A percentile compares a stretch with the other conserved stretches of the same genome.
These are phyloP conservation scores for Anolis sagrei DNA, from an alignment of 2,113 vertebrate genomes.

Conservation along the genomic window DNA sequence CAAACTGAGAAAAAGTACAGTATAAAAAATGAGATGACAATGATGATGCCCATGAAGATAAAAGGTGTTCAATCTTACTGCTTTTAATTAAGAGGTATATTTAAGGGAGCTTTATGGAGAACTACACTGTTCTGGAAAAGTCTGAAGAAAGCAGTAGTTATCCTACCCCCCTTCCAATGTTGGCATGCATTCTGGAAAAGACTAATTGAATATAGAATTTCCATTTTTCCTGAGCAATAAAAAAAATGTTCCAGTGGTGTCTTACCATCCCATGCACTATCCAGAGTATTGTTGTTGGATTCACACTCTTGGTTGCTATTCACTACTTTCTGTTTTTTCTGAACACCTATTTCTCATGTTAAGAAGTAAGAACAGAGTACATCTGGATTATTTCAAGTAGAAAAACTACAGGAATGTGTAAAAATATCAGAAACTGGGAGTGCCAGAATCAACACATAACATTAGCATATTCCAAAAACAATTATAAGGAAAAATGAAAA, in stretches of 20 bases:
- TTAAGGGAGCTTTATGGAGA: too few species aligned
- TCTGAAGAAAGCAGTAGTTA: too few species aligned
- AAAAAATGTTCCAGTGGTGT: not conserved
- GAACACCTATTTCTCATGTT: not conserved
- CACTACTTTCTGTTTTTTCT: not conserved
- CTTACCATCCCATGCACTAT: not conserved
- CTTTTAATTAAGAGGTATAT: too few species aligned
- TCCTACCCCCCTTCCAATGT: too few species aligned
- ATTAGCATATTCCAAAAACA: constrained; percentile 7
- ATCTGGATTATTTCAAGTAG: not conserved
- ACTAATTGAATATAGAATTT: too few species aligned
- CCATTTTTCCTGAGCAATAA: too few species aligned
- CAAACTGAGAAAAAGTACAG: too few species aligned
- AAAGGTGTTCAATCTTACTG: too few species aligned
- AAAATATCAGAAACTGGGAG: not conserved
- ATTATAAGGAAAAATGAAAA: constrained; percentile 15
- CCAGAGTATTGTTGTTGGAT: not conserved
- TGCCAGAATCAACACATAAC: constrained; percentile 23
- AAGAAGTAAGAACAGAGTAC: not conserved
- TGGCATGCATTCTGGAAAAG: too few species aligned
- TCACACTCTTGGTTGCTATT: not conserved
- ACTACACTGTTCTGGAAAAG: too few species aligned
- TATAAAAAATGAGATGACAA: too few species aligned
- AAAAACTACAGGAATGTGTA: not conserved
- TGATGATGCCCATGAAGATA: too few species aligned